Evolutionary conservation across 2,888 invertebrate species (phyloP).

Genomic region (Machimus rusticus): DNA sequence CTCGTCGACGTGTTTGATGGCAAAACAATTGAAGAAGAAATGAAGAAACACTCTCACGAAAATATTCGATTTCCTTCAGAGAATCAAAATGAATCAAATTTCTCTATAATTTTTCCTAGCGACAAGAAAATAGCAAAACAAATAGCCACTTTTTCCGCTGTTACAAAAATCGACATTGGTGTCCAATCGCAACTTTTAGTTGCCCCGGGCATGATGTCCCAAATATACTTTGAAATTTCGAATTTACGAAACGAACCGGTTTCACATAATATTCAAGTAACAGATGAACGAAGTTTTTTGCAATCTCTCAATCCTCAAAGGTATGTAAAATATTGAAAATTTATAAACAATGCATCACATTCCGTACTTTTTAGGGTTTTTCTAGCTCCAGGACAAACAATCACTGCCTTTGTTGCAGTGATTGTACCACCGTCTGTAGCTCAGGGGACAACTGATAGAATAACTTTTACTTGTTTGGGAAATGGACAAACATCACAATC

Average conservation of each 20-base stretch:
- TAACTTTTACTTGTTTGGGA: conserved; percentile 69
- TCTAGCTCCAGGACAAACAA: conserved; percentile 63
- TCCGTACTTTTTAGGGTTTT: conserved; percentile 53
- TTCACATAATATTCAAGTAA: conserved; percentile 68
- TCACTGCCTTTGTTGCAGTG: conserved; percentile 67
- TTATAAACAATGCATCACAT: background rate
- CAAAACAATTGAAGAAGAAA: background rate
- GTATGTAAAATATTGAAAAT: conserved; percentile 50
- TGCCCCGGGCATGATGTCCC: conserved; percentile 56
- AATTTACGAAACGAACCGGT: conserved; percentile 71
- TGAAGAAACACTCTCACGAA: conserved; percentile 3
- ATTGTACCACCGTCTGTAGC: conserved; percentile 63
- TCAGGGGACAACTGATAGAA: conserved; percentile 68
- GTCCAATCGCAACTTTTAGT: conserved; percentile 63
- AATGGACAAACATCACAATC: conserved; percentile 60
- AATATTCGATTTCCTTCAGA: conserved; percentile 33
- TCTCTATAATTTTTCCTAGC: background rate
- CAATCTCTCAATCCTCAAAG: conserved; percentile 66
- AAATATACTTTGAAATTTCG: conserved; percentile 75
- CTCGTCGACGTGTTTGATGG: background rate
- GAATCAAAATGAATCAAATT: background rate
- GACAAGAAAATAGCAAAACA: background rate
- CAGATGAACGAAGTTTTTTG: conserved; percentile 68
- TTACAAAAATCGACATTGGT: conserved; percentile 63
- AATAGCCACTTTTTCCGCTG: conserved; percentile 29